Base-by-base conservation (phyloP, 2,113 vertebrate species). In the Canis aureus region DNA sequence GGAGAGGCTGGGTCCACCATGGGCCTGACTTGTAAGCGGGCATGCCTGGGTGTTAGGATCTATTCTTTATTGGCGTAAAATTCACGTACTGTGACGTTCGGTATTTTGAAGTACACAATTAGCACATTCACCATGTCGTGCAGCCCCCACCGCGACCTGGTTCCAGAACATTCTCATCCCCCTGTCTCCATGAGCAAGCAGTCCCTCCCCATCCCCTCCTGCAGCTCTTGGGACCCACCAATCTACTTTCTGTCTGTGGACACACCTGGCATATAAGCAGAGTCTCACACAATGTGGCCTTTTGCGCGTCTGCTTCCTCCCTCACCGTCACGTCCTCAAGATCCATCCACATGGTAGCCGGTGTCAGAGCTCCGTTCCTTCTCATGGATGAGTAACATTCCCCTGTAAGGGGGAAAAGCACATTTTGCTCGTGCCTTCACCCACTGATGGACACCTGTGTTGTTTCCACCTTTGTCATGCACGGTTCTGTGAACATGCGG, bases 1-100 rank as follows among this genome's bases (percentile, higher is more conserved):
- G 8, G 2, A 32, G 16, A 20, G 32, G 32, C 7, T 55, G 12
- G 22, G 4, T 25, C 8, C 8, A 2, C 8, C 62, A 25, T 15
- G 23, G 4, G 8, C 60, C 38, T 51, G 38, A 32, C 82, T 22
- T 8, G 16, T 49, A 7, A 7, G 7, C 32, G 19, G 27, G 51
- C 38, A 8, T 49, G 29, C 25, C 25, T 38, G 11, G 17, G 4
- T 49, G 60, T 64, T 11, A 29, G 35, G 5, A 43, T 62, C 55
- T 11, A 5, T 11, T 29, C 5, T 49, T 69, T 17, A 67, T 67
- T n/a, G 66, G 66, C 9, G 8, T 11, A 49, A 66, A 51, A 85
- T 12, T 66, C 38, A 11, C 11, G 1, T 15, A 32, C 32, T 5
- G 0, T 51, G 4, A 66, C 2, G n/a, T n/a, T 9, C 17, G 0